A percentile compares a stretch with the other conserved stretches of the same genome.
Conservation (phyloP, 1,140 invertebrate species). For the Zaprionus ornatus region DNA sequence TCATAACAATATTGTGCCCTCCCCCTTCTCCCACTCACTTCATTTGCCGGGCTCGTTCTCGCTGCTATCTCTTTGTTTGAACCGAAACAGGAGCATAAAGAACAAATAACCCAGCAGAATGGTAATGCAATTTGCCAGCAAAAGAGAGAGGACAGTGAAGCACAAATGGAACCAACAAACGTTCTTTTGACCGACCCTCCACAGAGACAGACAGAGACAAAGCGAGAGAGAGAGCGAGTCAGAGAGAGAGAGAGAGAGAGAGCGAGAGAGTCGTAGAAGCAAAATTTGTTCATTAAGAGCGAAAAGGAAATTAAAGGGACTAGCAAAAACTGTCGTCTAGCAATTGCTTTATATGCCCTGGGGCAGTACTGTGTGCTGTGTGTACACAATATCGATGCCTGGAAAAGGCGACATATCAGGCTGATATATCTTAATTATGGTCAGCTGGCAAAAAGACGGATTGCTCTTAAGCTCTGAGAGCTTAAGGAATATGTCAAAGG, state of each 20-base stretch:
- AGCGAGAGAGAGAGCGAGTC: not conserved
- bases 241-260: not conserved
- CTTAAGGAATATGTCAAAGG: not conserved
- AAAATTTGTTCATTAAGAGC: slow-evolving; percentile 17
- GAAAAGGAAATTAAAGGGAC: slow-evolving; percentile 9
- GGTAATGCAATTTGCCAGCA: slow-evolving; percentile 6
- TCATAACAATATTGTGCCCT: slow-evolving; percentile 1
- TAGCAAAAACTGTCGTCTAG: slow-evolving; percentile 21
- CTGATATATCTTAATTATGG: slow-evolving; percentile 6
- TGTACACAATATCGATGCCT: not conserved
- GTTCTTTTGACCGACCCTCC: not conserved
- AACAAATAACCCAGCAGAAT: slow-evolving; percentile 2
- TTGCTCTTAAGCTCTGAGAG: not conserved
- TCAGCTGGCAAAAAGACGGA: slow-evolving; percentile 2
- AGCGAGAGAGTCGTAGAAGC: not conserved
- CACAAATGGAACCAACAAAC: not conserved
- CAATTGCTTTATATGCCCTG: not conserved
- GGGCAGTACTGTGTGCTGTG: not conserved
- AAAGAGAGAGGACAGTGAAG: not conserved
- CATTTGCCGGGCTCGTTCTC: not conserved
- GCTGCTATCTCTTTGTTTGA: not conserved
- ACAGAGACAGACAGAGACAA: not conserved
- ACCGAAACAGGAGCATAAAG: slow-evolving; percentile 1
- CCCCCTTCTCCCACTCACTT: accelerated
- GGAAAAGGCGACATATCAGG: not conserved